Conservation (phyloP, 2,797 vertebrate genomes). For the Apodemus agrarius region DNA sequence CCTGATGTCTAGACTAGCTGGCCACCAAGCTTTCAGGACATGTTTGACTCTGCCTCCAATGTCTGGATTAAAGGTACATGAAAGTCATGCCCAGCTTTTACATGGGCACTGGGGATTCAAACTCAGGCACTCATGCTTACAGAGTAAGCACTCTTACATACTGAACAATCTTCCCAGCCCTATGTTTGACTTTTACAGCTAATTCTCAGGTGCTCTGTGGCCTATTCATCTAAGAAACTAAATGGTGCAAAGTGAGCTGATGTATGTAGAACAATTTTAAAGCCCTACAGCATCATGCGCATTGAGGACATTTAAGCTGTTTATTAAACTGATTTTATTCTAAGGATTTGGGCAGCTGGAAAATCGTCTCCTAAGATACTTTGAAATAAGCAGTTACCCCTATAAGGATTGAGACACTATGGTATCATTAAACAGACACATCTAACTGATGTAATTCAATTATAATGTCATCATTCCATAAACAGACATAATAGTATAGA, state of each 20-base stretch:
- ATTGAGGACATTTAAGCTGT: slow-evolving; percentile 9
- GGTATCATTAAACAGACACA: slow-evolving; percentile 32
- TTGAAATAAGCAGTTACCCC: slow-evolving; percentile 50
- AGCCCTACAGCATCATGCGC: background rate
- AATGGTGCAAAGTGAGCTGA: background rate
- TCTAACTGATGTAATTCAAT: slow-evolving; percentile 1
- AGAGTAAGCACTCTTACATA: background rate
- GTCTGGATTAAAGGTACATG: background rate
- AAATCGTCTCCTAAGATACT: slow-evolving; percentile 49
- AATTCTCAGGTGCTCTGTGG: background rate
- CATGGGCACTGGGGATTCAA: background rate
- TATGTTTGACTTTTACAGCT: background rate
- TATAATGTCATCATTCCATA: background rate
- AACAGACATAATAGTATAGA: background rate
- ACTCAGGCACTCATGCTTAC: background rate
- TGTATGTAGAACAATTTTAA: background rate
- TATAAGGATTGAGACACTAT: background rate
- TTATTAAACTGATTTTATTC: slow-evolving; percentile 62
- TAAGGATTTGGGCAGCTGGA: slow-evolving; percentile 38
- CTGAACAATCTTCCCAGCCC: background rate
- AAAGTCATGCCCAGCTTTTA: background rate
- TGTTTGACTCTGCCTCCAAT: background rate
- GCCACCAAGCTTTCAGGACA: background rate
- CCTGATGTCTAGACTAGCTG: background rate
- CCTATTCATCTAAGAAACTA: background rate